Conservation (phyloP, 2,888 invertebrate genomes). For the Rhopalosiphum nymphaeae region DNA sequence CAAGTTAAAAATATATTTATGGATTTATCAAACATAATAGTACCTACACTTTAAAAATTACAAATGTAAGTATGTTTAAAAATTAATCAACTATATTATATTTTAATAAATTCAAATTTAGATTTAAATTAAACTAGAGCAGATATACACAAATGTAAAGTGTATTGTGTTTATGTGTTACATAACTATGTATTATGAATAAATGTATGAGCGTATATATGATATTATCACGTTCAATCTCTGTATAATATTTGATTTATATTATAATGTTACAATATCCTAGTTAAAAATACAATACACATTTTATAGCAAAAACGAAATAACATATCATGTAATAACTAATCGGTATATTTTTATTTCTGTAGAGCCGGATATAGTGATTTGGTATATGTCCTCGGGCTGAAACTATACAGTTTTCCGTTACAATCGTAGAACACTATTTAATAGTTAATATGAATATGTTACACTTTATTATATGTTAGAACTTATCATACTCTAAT, state of each 20-base stretch:
- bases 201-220: neutral
- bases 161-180: constrained; percentile 2
- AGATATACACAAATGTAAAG: neutral
- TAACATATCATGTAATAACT: neutral
- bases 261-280: neutral
- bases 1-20: neutral
- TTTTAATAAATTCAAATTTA: no score
- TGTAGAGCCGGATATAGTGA: neutral
- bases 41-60: neutral
- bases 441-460: neutral
- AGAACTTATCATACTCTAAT: neutral
- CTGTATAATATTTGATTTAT: neutral
- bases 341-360: neutral
- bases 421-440: neutral
- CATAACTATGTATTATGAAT: neutral
- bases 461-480: neutral
- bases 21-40: neutral
- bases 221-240: neutral
- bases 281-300: neutral
- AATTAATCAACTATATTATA: neutral
- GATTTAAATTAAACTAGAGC: neutral
- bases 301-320: neutral
- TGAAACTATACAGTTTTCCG: neutral
- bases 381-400: neutral
- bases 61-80: neutral